Base-by-base conservation (phyloP, 2,797 vertebrate genomes). In the Microctenopoma stevenorrisi region DNA sequence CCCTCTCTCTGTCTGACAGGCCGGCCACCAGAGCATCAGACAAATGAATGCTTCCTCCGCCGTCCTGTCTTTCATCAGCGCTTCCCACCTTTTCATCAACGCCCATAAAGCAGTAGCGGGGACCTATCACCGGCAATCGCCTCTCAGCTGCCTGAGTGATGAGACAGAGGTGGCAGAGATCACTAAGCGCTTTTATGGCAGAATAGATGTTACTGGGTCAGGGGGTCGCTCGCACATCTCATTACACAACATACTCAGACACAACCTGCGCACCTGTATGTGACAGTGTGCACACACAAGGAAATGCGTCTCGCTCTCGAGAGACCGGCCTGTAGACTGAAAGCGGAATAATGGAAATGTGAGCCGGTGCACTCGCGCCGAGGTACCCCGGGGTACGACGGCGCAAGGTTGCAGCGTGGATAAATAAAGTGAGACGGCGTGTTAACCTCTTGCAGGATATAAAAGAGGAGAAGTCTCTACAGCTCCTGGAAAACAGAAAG, bases 71-170 rank as follows among this genome's bases (percentile, higher is more conserved):
- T 87, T 86, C 90, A 93, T 92, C 92, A 92, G 83, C 61, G 56
- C 79, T 77, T 87, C 82, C 82, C 88, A 89, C 86, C 89, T 92
- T 90, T 93, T 89, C 87, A 91, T 93, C 90, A 91, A 82, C 75
- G 83, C 77, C 83, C 87, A 86, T 89, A 86, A 87, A 90, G 85
- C 82, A 47, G 70, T 74, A 71, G 80, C 83, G 75, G 84, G 81
- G 86, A 84, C 78, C 91, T 78, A 90, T 92, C 89, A 76, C 76
- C 47, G 82, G 76, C 86, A 86, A 92, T 91, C 85, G 80, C 86
- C 83, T 83, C 89, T 78, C 77, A 54, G 81, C 82, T 70, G 84
- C 66, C 80, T 92, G 92, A 91, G 85, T 87, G 88, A 92, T 89
- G 87, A 87, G 88, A 78, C 80, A 48, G 86, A 79, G 86, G 84